Percentiles rank a stretch among this genome's conserved stretches.
Conservation (phyloP, 2,888 invertebrate species). For the Colletes collaris region DNA sequence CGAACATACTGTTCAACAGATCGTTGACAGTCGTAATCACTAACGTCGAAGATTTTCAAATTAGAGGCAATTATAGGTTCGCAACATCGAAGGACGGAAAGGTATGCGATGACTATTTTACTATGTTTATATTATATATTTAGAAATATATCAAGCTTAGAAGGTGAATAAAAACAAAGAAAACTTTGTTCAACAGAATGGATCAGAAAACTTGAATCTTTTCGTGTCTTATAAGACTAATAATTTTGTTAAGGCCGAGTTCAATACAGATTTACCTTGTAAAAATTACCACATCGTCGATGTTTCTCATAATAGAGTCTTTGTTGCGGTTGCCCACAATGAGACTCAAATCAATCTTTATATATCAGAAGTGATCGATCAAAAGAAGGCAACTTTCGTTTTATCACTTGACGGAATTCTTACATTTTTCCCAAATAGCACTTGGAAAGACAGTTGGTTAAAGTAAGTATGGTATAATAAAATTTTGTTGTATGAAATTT, state of each 20-base stretch:
- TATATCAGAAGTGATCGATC: conserved; percentile 89
- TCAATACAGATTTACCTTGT: conserved; percentile 88
- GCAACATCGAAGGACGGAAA: conserved; percentile 87
- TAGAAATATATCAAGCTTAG: background rate
- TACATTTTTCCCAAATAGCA: conserved; percentile 92
- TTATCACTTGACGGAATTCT: conserved; percentile 92
- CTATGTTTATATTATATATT: background rate
- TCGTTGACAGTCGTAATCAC: conserved; percentile 84
- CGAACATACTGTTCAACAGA: background rate
- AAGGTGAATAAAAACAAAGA: background rate
- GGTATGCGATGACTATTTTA: conserved; percentile 31
- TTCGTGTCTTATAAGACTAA: conserved; percentile 89
- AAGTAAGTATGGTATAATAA: conserved; percentile 86
- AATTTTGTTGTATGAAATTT: background rate
- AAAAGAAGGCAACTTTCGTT: conserved; percentile 87
- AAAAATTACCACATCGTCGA: conserved; percentile 92
- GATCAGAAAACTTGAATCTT: conserved; percentile 52
- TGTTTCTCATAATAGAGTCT: conserved; percentile 90
- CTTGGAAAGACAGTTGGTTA: conserved; percentile 92
- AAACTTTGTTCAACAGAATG: conserved; percentile 36
- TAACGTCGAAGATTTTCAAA: conserved; percentile 91
- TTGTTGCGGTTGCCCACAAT: conserved; percentile 92
- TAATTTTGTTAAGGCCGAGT: conserved; percentile 89
- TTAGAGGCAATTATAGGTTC: conserved; percentile 93
- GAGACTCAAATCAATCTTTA: conserved; percentile 90